Evolutionary conservation across 2,113 vertebrate species (phyloP), one percentile per base, ranked within the genome.

Genomic region (Coptodon bakossiorum): DNA sequence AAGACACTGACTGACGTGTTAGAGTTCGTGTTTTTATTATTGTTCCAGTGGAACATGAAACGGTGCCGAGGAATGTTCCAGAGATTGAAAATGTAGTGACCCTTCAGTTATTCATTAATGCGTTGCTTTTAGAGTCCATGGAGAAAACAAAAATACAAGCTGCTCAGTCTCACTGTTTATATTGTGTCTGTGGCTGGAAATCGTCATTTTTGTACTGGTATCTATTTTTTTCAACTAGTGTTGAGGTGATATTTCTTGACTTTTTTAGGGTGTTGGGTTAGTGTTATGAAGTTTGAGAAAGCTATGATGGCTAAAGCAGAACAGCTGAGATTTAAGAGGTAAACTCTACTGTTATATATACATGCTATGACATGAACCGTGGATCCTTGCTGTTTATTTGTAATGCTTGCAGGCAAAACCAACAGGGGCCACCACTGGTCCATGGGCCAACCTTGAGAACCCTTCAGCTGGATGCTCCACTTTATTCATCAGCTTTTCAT

Each of bases 21-120:
- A 14, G 48, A 31, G 27, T 45, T 45, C 19, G 6, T 66, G 59
- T n/a, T 88, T 81, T 50, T 54, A 16, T 31, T 29, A 27, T 81
- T 59, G 73, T 59, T 88, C 14, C 36, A 78, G 61, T 81, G n/a
- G 22, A 66, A 87, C 61, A 40, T 45, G 17, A 80, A 85, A 45
- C 14, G 45, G 29, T 50, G 6, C 22, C 16, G 27, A 78, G 88
- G 48, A 12, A 14, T 31, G 43, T 78, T 52, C 10, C 73, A 50
- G 43, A 31, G 27, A 78, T 31, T 29, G 71, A 78, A 78, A 6
- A 78, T n/a, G 9, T 43, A 45, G 29, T 19, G 34, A 14, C 38
- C 36, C 54, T 16, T 54, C 27, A 27, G 7, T 50, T 52, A 61
- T 12, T 82, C 3, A 5, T 31, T 17, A 9, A 79, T 56, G 45